Conservation (phyloP, 2,113 vertebrate species). For the Atherinomorus stipes region DNA sequence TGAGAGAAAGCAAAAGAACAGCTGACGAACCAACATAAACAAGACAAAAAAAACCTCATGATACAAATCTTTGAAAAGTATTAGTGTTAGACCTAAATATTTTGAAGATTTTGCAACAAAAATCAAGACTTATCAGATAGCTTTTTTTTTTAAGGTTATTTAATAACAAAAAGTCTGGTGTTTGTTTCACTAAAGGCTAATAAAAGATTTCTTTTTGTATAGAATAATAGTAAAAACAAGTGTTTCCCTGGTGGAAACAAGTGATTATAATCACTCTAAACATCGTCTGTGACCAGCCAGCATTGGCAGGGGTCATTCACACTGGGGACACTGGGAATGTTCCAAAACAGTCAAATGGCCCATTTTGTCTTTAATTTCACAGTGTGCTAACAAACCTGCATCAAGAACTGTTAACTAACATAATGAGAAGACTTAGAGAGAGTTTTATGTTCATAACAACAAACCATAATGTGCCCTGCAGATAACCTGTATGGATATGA, state of each 20-base stretch:
- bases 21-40: conserved; percentile 45
- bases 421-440: not conserved
- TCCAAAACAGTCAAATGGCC: too few relatives aligned
- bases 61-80: conserved; percentile 43
- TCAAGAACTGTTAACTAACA: not conserved
- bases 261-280: not conserved
- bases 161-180: too few relatives aligned
- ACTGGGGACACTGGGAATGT: too few relatives aligned
- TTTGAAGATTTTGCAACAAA: not conserved
- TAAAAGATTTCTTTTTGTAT: too few relatives aligned
- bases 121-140: not conserved
- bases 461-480: not conserved
- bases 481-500: not conserved
- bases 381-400: not conserved
- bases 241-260: too few relatives aligned
- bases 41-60: conserved; percentile 27
- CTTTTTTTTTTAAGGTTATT: too few relatives aligned
- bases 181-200: too few relatives aligned
- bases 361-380: not conserved
- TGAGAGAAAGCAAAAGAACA: conserved; percentile 31
- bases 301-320: too few relatives aligned
- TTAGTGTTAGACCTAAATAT: not conserved
- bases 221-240: too few relatives aligned
- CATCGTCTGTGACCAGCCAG: too few relatives aligned
- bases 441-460: not conserved